Base-by-base conservation (phyloP, 1,140 invertebrate species). In the Brachionus rotundiformis region DNA sequence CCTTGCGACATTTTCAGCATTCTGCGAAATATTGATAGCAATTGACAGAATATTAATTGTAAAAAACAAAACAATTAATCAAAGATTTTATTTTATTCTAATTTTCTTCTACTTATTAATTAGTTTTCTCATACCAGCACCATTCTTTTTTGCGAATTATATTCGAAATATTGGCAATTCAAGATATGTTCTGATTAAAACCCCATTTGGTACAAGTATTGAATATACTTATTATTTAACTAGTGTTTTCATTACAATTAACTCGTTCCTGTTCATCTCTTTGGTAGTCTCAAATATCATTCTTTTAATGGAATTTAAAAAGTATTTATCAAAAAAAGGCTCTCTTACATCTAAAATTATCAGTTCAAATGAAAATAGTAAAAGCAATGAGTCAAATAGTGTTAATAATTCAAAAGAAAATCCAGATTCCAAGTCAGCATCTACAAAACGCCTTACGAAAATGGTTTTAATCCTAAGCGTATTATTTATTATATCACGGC, bases 141-240 rank as follows among this genome's bases (percentile, higher is more conserved):
- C 68, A 2, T 13, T 73, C 13, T 44, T 73, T 13, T 73, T 73
- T 44, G 68, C 68, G 13, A 73, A 73, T 47, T 73, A 47, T 41
- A 73, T 73, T 25, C 5, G 11, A 41, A 25, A 29, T 44, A 44
- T 73, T 25, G 25, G 25, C 4, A 41, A 73, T 25, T 19, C 19
- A 5, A 73, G 8, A 73, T 73, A 73, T 44, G 16, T 41, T 8
- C 36, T 73, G 5, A 27, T 19, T 23, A 73, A 29, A 25, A 73
- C 68, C 5, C 6, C 23, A 16, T 73, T 73, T 44, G 68, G 68
- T 8, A 25, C 39, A 3, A 73, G 36, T 27, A 25, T 73, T 13
- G 23, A 29, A 25, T 73, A 73, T 73, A 73, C 68, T 19, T 44
- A 25, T 39, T 73, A 73, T 29, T 44, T 73, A n/a, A 23, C 23